These are phyloP conservation scores for Spinus pinus DNA, from an alignment of 2,797 vertebrate species.

Conservation along the genomic window DNA sequence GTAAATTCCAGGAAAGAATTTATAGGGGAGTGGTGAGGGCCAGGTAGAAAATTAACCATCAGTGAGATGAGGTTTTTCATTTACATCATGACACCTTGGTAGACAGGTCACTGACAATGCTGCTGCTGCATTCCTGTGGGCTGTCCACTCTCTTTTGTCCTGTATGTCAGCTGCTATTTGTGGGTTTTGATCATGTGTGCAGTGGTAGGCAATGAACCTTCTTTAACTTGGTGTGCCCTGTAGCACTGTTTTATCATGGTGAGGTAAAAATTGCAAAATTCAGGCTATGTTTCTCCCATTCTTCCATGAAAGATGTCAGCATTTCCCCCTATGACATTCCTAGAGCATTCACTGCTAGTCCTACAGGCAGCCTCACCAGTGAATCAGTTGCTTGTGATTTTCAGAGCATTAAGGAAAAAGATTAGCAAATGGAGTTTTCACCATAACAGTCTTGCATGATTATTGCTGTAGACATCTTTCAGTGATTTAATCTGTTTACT, in stretches of 20 bases:
- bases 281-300: not conserved
- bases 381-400: not conserved
- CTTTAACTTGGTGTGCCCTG: not conserved
- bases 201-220: not conserved
- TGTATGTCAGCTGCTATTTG: not conserved
- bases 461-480: conserved; percentile 19
- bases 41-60: not conserved
- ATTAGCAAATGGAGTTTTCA: conserved; percentile 22
- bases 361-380: not conserved
- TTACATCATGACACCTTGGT: not conserved
- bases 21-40: not conserved
- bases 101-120: not conserved
- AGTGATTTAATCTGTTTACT: conserved; percentile 37
- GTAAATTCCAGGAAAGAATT: conserved; percentile 3
- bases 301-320: not conserved
- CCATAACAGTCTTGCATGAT: not conserved
- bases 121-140: not conserved
- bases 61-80: not conserved
- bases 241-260: not conserved
- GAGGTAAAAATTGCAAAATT: not conserved
- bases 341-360: not conserved
- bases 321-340: not conserved
- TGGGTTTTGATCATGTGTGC: not conserved
- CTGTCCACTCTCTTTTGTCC: not conserved
- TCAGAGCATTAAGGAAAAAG: not conserved